Conservation (phyloP, 2,888 invertebrate genomes). For the Stegophylla sp. region DNA sequence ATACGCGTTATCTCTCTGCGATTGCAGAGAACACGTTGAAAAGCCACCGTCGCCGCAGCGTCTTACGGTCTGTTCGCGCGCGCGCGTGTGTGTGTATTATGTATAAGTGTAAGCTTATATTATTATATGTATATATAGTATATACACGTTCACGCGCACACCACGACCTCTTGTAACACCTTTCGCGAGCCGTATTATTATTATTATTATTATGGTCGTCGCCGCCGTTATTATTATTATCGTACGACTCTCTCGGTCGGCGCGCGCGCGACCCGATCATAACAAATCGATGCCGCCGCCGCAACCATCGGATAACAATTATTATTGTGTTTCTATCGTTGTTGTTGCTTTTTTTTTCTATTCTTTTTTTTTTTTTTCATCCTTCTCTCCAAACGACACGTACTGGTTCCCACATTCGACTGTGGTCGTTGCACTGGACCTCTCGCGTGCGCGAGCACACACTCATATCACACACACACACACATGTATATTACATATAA, state of each 20-base stretch:
- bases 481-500: too few relatives aligned
- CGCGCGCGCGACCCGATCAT: conserved; percentile 45
- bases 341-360: conserved; percentile 9
- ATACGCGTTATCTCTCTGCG: conserved; percentile 29
- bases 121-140: too few relatives aligned
- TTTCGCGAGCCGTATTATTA: conserved; percentile 40
- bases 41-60: neutral
- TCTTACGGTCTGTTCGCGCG: neutral
- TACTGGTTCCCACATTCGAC: conserved; percentile 50
- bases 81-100: neutral
- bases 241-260: neutral
- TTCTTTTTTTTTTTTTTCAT: neutral
- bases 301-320: conserved; percentile 53
- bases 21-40: conserved; percentile 34
- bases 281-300: conserved; percentile 54
- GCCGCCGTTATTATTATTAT: conserved; percentile 36
- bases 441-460: neutral
- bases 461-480: too few relatives aligned
- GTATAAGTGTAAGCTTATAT: too few relatives aligned
- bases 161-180: conserved; percentile 47
- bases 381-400: conserved; percentile 26
- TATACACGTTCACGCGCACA: conserved; percentile 7
- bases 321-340: conserved; percentile 49
- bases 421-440: conserved; percentile 50
- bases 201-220: conserved; percentile 2